Base-by-base conservation (phyloP, 1,140 invertebrate genomes). In the Pseudomyrmex concolor region DNA sequence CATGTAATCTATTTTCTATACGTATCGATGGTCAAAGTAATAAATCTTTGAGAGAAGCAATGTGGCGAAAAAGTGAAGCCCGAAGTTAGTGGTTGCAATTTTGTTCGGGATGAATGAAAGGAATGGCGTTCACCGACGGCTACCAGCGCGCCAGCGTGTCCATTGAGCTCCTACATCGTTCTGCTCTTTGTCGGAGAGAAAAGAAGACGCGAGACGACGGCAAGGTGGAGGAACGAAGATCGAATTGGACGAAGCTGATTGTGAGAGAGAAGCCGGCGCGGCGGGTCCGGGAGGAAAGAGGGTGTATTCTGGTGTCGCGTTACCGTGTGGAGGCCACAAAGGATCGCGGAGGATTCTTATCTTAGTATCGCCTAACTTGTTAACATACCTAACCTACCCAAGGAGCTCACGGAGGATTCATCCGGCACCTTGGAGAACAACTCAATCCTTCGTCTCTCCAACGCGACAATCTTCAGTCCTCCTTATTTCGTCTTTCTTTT, bases 321-420 rank as follows among this genome's bases (percentile, higher is more conserved):
- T 92, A 92, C 91, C 90, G 78, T 86, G 81, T 86, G 81, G 90
- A 88, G 76, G 90, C 87, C 87, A 92, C 90, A 92, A 91, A 91
- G 91, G 90, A 91, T 91, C 89, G 87, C 89, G 86, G 84, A 84
- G 90, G 90, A 92, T 92, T 89, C 90, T 92, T 92, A 92, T 92
- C 91, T 92, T 86, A 83, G 91, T 92, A 92, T 92, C 91, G 91
- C 90, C 91, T 89, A 92, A 92, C 91, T 92, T 92, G 91, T 92
- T 92, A 92, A 92, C 91, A 92, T 92, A 92, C 91, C 91, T 91
- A 91, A 90, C 90, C 90, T 87, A 86, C 82, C 89, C 60, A 87
- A 80, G 87, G 82, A 90, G 84, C 84, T 85, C 86, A 83, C 74
- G 70, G 83, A 78, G 84, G 83, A 86, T 88, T 86, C 86, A 87